phyloP scores from a whole-genome alignment of 2,888 invertebrate genomes.

The Drosophila robusta region DNA sequence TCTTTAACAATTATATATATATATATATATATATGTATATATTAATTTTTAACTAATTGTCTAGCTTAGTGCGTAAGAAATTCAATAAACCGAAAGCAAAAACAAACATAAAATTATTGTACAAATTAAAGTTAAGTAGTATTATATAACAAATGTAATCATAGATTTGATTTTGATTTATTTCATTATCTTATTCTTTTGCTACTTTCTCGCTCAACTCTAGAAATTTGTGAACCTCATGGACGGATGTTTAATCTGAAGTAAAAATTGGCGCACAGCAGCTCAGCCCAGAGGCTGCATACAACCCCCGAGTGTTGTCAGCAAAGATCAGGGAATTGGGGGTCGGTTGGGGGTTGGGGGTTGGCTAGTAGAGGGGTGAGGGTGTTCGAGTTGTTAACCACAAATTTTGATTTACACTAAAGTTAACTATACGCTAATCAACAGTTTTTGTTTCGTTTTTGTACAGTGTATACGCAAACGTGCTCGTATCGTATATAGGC shows the following conservation, averaged over 20 bases:
- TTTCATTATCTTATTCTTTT: slow-evolving; percentile 5
- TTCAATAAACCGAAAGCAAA: slow-evolving; percentile 33
- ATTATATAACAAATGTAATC: slow-evolving; percentile 25
- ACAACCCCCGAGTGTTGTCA: slow-evolving; percentile 74
- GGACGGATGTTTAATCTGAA: slow-evolving; percentile 79
- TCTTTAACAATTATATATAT: background rate
- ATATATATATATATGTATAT: background rate
- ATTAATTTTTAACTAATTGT: slow-evolving; percentile 27
- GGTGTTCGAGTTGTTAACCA: background rate
- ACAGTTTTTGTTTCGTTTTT: slow-evolving; percentile 53
- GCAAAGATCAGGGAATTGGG: slow-evolving; percentile 41
- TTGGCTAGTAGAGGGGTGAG: slow-evolving; percentile 1
- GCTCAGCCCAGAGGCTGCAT: slow-evolving; percentile 66
- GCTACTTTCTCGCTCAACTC: slow-evolving; percentile 36
- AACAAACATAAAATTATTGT: slow-evolving; percentile 18
- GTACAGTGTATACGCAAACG: slow-evolving; percentile 70
- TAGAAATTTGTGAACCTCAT: slow-evolving; percentile 72
- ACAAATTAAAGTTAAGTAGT: slow-evolving; percentile 29
- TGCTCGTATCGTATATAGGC: slow-evolving; percentile 75
- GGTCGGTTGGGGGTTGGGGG: too few relatives aligned
- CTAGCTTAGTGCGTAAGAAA: slow-evolving; percentile 22
- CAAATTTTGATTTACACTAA: slow-evolving; percentile 61
- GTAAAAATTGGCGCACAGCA: slow-evolving; percentile 76
- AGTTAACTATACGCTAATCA: slow-evolving; percentile 70
- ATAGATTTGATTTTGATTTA: slow-evolving; percentile 2